A percentile compares a stretch with the other conserved stretches of the same genome.
Conservation (phyloP, 2,797 vertebrate species). For the Morus bassanus region DNA sequence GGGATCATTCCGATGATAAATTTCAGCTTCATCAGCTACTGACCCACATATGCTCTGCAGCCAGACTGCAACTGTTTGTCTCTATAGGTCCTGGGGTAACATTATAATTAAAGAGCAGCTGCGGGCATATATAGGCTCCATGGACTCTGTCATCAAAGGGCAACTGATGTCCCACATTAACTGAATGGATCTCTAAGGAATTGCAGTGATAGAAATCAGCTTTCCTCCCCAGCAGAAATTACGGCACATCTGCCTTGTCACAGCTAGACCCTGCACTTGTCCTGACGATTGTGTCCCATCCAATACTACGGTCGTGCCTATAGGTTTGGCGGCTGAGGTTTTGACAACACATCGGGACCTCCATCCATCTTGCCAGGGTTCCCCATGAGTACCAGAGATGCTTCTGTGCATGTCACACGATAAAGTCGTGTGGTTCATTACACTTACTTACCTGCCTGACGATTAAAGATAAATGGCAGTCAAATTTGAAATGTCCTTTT, state of each 20-base stretch:
- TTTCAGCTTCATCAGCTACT: conserved; percentile 68
- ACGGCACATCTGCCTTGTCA: neutral
- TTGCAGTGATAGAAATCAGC: neutral
- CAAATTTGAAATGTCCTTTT: neutral
- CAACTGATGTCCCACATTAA: conserved; percentile 58
- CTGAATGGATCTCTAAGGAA: conserved; percentile 45
- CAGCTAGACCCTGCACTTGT: neutral
- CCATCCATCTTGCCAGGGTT: neutral
- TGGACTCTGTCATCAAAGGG: conserved; percentile 25
- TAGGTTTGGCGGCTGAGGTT: neutral
- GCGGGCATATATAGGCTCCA: conserved; percentile 22
- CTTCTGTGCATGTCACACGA: neutral
- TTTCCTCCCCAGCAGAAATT: neutral
- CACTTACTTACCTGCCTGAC: neutral
- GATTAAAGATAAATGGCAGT: neutral
- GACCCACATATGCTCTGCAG: conserved; percentile 41
- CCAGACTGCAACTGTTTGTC: conserved; percentile 11
- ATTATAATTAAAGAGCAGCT: conserved; percentile 61
- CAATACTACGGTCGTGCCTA: neutral
- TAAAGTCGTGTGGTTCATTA: neutral
- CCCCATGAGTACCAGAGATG: neutral
- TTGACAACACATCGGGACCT: neutral
- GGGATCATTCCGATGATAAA: conserved; percentile 62
- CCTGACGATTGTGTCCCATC: neutral
- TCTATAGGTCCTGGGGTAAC: conserved; percentile 36